Percentiles rank a stretch among this genome's conserved stretches.
Evolutionary conservation across 1,140 invertebrate genomes (phyloP).

Genomic region (Frieseomelitta varia): DNA sequence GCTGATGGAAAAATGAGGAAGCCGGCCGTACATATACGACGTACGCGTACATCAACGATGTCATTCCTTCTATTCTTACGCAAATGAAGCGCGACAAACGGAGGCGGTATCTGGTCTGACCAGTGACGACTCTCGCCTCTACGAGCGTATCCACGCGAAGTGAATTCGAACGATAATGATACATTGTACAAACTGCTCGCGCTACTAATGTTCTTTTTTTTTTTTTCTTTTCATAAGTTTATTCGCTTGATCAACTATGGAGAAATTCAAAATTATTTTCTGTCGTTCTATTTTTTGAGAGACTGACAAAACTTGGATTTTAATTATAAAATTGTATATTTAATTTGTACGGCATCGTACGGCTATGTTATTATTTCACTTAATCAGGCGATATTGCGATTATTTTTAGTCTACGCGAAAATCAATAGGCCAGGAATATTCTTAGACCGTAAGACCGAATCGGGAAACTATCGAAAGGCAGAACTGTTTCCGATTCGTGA

Average conservation of each 20-base stretch:
- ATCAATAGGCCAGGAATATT: background rate
- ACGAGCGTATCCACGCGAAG: background rate
- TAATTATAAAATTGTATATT: no score
- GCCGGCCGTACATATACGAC: background rate
- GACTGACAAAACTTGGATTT: no score
- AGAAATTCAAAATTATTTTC: no score
- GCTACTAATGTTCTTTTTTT: background rate
- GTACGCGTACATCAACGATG: conserved; percentile 52
- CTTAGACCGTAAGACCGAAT: background rate
- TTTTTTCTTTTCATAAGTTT: no score
- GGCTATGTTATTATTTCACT: background rate
- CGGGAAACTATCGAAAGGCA: background rate
- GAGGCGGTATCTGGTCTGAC: conserved; percentile 36
- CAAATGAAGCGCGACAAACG: conserved; percentile 69
- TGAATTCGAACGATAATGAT: conserved; percentile 20
- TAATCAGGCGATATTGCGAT: background rate
- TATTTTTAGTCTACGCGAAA: background rate
- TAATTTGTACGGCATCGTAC: background rate
- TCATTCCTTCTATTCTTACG: conserved; percentile 77
- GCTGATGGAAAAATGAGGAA: conserved; percentile 64
- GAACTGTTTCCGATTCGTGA: background rate
- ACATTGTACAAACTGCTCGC: background rate
- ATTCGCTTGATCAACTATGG: no score
- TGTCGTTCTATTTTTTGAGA: no score
- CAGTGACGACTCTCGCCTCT: background rate